A percentile compares a stretch with the other conserved stretches of the same genome.
Conservation (phyloP, 1,140 invertebrate species). For the Dinothrombium tinctorium region DNA sequence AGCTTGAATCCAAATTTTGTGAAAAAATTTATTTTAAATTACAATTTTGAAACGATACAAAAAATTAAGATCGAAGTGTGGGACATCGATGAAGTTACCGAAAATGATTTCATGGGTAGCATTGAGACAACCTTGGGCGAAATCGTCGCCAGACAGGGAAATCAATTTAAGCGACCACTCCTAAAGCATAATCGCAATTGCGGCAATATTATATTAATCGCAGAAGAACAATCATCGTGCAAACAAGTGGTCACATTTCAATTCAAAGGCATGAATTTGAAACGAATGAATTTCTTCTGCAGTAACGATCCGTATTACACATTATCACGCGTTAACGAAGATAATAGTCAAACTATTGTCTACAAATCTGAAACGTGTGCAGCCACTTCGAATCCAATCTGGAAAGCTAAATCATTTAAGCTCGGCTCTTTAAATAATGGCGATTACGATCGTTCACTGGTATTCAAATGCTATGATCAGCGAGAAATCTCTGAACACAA, state of each 20-base stretch:
- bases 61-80: constrained; percentile 20
- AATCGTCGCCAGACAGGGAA: constrained; percentile 23
- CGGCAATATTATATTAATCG: constrained; percentile 20
- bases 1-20: constrained; percentile 29
- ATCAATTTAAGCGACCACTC: constrained; percentile 17
- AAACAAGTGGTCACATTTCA: constrained; percentile 27
- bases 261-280: constrained; percentile 24
- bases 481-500: constrained; percentile 5
- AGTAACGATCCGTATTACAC: constrained; percentile 30
- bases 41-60: constrained; percentile 29
- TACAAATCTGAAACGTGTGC: constrained; percentile 31
- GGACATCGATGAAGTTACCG: constrained; percentile 14
- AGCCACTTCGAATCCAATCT: too few species aligned
- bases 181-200: constrained; percentile 3
- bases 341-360: constrained; percentile 23
- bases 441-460: constrained; percentile 28
- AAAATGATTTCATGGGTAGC: constrained; percentile 28
- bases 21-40: constrained; percentile 27
- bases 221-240: constrained; percentile 25
- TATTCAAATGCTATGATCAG: constrained; percentile 14
- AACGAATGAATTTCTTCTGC: constrained; percentile 31
- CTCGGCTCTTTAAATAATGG: constrained; percentile 31
- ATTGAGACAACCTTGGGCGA: constrained; percentile 28
- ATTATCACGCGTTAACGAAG: constrained; percentile 10
- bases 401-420: constrained; percentile 29